Base-by-base conservation (phyloP, 2,113 vertebrate species). In the Cololabis saira region DNA sequence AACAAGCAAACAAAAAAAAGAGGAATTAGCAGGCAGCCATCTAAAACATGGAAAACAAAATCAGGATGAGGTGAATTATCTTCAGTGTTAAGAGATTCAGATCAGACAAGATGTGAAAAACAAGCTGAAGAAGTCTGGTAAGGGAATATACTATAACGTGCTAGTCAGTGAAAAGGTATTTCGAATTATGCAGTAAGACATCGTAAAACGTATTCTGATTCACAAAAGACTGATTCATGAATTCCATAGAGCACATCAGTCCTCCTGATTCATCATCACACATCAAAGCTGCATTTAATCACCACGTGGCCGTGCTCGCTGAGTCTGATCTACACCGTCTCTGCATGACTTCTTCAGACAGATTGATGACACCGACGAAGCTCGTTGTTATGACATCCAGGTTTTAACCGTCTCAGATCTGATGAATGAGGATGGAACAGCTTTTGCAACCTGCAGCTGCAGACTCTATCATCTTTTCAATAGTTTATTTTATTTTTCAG, bases 161-260 rank as follows among this genome's bases (percentile, higher is more conserved):
- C 10, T 37, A 12, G 10, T 16, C 19, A 45, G 19, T 30, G 37
- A 40, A 27, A 15, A 52, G 12, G 42, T 7, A 42, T 42, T 24
- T 24, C 0, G 1, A 13, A 50, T 18, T 15, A 16, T 49, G 12
- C 5, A 40, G 12, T 12, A 41, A 58, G 19, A 16, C 1, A 64
- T 19, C 10, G 4, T 27, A 16, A 61, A 41, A 56, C 16, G 33
- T 11, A 52, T 19, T 54, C 47, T 24, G 2, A 64, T 21, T 22
- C 24, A 24, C 5, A 47, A 16, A 12, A 68, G 11, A 44, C 59
- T 75, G 69, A 67, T 66, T 67, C 69, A 77, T 45, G 51, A 62
- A 47, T 76, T 61, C 54, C 33, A 18, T 40, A 12, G 16, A 19
- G 12, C 37, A 6, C 54, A 57, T 61, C 49, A 48, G 17, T 59